Base-by-base conservation (phyloP, 2,113 vertebrate genomes). In the Semnopithecus entellus region DNA sequence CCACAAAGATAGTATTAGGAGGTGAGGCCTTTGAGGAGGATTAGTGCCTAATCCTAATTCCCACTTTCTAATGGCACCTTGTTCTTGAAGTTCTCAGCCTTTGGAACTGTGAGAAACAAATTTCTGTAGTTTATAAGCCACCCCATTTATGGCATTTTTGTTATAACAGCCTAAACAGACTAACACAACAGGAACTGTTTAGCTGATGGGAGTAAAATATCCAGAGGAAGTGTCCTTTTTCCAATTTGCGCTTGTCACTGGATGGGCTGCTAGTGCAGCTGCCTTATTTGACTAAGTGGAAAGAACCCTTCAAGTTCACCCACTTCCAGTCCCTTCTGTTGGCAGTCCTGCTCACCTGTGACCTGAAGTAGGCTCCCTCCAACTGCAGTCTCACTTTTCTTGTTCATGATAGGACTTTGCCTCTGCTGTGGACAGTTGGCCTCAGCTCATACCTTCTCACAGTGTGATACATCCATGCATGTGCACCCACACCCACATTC, bases 201-300 rank as follows among this genome's bases (percentile, higher is more conserved):
- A 40, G 9, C 20, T 80, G 14, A 55, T 30, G 73, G n/a, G 40
- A 68, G 0, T n/a, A 45, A 75, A 84, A 20, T 20, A 4, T 52
- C 8, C 23, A 25, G 11, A 75, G n/a, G 11, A 64, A 45, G 14
- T 9, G 11, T 8, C 9, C 4, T 64, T 17, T 66, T 75, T 17
- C 4, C 30, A 40, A 18, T 82, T 57, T 73, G 20, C 27, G 6
- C 81, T 80, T 45, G 43, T 79, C 78, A 16, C 20, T 48, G 72
- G 23, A 5, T 7, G 32, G 5, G 18, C 79, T 55, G 3, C 45
- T 12, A 61, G n/a, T 0, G 2, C 2, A 16, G 30, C 23, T 68
- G 32, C 50, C 87, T 87, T 78, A 38, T 27, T 23, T 79, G 20
- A 22, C 4, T 35, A 27, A 20, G 12, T 23, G 32, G 14, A 40